These are phyloP conservation scores for Cryptosula pallasiana DNA, from an alignment of 2,888 invertebrate genomes.

Conservation along the genomic window DNA sequence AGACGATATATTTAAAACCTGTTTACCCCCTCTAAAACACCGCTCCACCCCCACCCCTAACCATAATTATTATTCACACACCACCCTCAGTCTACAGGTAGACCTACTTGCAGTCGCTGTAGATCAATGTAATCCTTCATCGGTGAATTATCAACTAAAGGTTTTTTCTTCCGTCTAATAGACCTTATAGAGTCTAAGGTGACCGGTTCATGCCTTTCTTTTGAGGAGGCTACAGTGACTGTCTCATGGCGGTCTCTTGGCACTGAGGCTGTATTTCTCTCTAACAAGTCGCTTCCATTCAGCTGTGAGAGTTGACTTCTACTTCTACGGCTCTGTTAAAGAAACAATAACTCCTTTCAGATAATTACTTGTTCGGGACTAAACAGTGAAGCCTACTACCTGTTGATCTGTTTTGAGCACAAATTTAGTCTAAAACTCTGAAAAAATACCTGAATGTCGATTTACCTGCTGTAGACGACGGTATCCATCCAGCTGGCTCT, in stretches of 20 bases:
- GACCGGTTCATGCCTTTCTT: too few relatives aligned
- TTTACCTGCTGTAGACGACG: not conserved
- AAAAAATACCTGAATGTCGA: too few relatives aligned
- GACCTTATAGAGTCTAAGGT: not conserved
- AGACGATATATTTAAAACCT: too few relatives aligned
- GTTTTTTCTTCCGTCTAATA: constrained; percentile 18
- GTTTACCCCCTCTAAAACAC: too few relatives aligned
- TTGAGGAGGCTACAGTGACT: not conserved
- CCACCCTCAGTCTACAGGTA: too few relatives aligned
- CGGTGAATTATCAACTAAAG: not conserved
- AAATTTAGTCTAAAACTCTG: too few relatives aligned
- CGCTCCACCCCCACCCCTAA: too few relatives aligned
- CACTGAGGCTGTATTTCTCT: not conserved
- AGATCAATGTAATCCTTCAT: not conserved
- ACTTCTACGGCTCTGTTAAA: not conserved
- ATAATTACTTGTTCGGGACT: too few relatives aligned
- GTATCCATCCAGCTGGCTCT: not conserved
- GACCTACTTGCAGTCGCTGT: not conserved
- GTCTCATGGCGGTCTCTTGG: not conserved
- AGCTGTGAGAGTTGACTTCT: not conserved
- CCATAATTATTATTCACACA: too few relatives aligned
- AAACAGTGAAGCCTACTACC: too few relatives aligned
- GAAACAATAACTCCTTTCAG: too few relatives aligned
- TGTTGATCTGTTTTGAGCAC: too few relatives aligned
- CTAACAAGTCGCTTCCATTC: not conserved